A percentile compares a stretch with the other conserved stretches of the same genome.
These are phyloP conservation scores for Sialis fuliginosa DNA, from an alignment of 2,888 invertebrate species.

Conservation along the genomic window DNA sequence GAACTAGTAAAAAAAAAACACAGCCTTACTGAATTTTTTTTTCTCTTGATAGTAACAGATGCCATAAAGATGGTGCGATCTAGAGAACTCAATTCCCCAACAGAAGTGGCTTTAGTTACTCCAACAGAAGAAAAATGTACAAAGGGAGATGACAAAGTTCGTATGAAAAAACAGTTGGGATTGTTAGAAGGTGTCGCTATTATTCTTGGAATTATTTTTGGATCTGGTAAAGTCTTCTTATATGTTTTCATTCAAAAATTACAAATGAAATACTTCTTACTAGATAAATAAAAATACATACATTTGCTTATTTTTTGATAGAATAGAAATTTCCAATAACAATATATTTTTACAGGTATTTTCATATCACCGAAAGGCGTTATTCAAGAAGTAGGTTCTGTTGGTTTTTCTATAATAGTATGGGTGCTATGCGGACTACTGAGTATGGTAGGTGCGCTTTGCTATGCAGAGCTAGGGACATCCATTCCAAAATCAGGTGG, in stretches of 20 bases:
- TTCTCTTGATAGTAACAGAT: too few relatives aligned
- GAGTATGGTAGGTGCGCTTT: conserved; percentile 85
- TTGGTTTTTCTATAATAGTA: conserved; percentile 70
- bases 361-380: conserved; percentile 94
- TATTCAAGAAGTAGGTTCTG: conserved; percentile 73
- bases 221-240: conserved; percentile 43
- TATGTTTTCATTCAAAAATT: neutral
- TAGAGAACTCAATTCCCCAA: conserved; percentile 14
- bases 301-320: neutral
- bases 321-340: neutral
- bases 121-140: conserved; percentile 13
- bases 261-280: neutral
- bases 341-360: conserved; percentile 43
- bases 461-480: conserved; percentile 89
- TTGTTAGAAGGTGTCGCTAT: conserved; percentile 84
- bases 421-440: conserved; percentile 80
- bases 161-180: conserved; percentile 78
- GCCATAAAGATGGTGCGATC: neutral
- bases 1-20: too few relatives aligned
- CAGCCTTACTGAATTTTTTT: too few relatives aligned
- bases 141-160: conserved; percentile 34
- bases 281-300: neutral
- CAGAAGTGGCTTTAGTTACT: conserved; percentile 24
- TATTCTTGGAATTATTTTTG: conserved; percentile 86
- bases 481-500: conserved; percentile 86